Conservation (phyloP, 2,113 vertebrate genomes). For the Bucco capensis region DNA sequence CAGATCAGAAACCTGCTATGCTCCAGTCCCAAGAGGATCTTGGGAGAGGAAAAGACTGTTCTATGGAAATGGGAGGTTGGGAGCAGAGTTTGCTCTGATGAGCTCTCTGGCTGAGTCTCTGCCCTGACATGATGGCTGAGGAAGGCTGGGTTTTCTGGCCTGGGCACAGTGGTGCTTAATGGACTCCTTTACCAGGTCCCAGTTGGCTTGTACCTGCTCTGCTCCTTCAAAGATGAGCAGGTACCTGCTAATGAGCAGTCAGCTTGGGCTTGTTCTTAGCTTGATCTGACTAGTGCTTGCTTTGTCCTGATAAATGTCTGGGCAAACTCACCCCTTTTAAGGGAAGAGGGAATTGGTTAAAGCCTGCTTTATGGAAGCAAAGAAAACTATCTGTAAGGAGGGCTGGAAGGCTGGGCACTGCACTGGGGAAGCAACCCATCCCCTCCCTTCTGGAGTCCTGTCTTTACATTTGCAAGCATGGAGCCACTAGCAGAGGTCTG, state of each 20-base stretch:
- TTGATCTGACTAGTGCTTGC: not conserved
- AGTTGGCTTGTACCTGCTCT: not conserved
- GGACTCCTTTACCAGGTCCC: not conserved
- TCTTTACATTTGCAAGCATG: not conserved
- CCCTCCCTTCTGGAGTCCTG: not conserved
- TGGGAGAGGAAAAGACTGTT: not conserved
- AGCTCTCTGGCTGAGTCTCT: not conserved
- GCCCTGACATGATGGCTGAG: rapidly evolving
- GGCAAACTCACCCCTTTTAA: not conserved
- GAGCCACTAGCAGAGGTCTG: rapidly evolving
- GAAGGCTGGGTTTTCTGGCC: not conserved
- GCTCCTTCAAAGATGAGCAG: not conserved
- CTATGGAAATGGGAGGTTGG: rapidly evolving
- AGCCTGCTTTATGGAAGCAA: not conserved
- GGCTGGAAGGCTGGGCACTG: not conserved
- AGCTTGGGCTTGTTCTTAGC: not conserved
- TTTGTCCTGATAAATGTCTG: not conserved
- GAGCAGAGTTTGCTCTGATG: not conserved
- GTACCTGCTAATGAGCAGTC: not conserved
- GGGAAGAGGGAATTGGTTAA: not conserved
- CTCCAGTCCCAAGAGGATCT: not conserved
- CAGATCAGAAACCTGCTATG: not conserved
- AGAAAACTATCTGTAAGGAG: not conserved
- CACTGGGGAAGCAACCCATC: not conserved
- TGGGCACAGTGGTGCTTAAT: not conserved